phyloP scores from a whole-genome alignment of 2,888 invertebrate genomes.

The Caenorhabditis sp. region DNA sequence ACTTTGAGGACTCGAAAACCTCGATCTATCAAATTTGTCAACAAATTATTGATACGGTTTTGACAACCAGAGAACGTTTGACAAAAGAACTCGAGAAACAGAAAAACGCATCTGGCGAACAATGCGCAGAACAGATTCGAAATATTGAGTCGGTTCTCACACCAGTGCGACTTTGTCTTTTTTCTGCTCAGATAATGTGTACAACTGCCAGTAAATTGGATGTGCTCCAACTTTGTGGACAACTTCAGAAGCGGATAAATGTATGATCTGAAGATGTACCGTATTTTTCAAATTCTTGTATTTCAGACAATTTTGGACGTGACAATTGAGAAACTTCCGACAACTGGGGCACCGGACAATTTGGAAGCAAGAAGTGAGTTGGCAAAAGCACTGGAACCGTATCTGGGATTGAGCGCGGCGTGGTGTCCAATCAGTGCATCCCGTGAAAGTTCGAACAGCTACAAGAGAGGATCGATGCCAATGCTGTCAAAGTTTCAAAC shows the following conservation, averaged over 20 bases:
- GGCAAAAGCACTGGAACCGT: conserved; percentile 49
- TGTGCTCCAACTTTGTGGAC: conserved; percentile 75
- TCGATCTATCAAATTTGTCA: conserved; percentile 78
- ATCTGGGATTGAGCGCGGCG: conserved; percentile 46
- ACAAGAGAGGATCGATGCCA: conserved; percentile 35
- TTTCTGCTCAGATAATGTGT: conserved; percentile 80
- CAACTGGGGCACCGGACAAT: conserved; percentile 8
- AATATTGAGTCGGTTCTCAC: conserved; percentile 46
- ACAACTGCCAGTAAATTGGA: conserved; percentile 81
- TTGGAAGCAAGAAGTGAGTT: conserved; percentile 38
- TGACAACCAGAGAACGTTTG: conserved; percentile 76
- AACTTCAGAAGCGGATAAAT: conserved; percentile 60
- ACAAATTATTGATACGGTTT: conserved; percentile 78
- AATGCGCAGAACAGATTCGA: conserved; percentile 50
- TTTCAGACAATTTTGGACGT: conserved; percentile 14
- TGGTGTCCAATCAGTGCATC: conserved; percentile 49
- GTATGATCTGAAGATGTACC: conserved; percentile 10
- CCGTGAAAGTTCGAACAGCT: conserved; percentile 35
- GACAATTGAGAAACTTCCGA: conserved; percentile 25
- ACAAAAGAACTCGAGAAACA: conserved; percentile 76
- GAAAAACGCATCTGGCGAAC: conserved; percentile 41
- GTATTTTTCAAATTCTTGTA: not conserved
- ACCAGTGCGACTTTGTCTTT: conserved; percentile 78
- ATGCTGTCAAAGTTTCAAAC: conserved; percentile 57
- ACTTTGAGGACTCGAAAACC: conserved; percentile 74